These are phyloP conservation scores for Smithornis capensis DNA, from an alignment of 2,113 vertebrate genomes.

Conservation along the genomic window DNA sequence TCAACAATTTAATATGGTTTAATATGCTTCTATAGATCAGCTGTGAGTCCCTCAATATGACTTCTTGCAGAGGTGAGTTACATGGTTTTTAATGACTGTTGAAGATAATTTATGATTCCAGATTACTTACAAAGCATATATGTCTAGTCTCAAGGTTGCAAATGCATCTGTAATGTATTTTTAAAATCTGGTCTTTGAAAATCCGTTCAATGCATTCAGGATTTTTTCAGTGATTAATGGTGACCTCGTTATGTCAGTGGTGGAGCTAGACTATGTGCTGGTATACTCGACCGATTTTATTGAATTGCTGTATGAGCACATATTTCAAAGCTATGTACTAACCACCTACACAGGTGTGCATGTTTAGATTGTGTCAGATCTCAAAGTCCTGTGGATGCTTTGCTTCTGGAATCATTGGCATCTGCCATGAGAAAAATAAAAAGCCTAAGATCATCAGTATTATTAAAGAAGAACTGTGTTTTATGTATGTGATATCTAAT, in stretches of 20 bases:
- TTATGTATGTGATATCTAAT: not conserved
- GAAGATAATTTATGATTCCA: not conserved
- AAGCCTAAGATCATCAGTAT: not conserved
- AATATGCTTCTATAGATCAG: not conserved
- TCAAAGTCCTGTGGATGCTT: not conserved
- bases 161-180: conserved; percentile 1
- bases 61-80: not conserved
- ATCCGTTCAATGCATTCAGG: not conserved
- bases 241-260: not conserved
- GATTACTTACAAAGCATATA: not conserved
- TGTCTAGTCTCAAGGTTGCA: not conserved
- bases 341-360: not conserved
- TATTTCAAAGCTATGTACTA: not conserved
- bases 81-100: not conserved
- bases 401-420: not conserved
- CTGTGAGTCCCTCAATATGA: not conserved
- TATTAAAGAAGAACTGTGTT: not conserved
- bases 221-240: not conserved
- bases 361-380: not conserved
- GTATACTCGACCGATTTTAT: not conserved
- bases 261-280: not conserved
- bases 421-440: not conserved
- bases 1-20: not conserved
- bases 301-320: not conserved
- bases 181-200: conserved; percentile 29